Conservation (phyloP, 2,888 invertebrate genomes). For the Leucoma salicis region DNA sequence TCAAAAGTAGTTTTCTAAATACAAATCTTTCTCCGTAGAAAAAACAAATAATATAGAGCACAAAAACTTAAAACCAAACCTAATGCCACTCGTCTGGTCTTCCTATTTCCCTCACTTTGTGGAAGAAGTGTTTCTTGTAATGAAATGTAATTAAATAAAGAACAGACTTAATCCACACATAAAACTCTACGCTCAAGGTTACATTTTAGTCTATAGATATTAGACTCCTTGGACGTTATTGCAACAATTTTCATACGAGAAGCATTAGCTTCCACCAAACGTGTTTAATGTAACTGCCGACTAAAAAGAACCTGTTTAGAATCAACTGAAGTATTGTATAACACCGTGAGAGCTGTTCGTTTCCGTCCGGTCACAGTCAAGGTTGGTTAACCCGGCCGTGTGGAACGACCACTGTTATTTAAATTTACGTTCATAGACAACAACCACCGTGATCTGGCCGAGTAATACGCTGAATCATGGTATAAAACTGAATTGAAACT, state of each 20-base stretch:
- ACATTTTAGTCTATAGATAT: neutral
- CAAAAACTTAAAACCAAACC: too few relatives aligned
- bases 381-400: slow-evolving; percentile 22
- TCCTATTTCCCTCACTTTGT: too few relatives aligned
- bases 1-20: too few relatives aligned
- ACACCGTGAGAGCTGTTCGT: slow-evolving; percentile 41
- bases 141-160: too few relatives aligned
- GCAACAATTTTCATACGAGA: slow-evolving; percentile 20
- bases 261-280: slow-evolving; percentile 26
- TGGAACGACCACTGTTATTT: slow-evolving; percentile 15
- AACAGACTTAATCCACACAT: too few relatives aligned
- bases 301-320: slow-evolving; percentile 44
- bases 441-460: slow-evolving; percentile 8
- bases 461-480: slow-evolving; percentile 27
- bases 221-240: slow-evolving; percentile 1
- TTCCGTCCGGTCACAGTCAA: slow-evolving; percentile 34
- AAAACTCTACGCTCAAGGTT: neutral
- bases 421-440: slow-evolving; percentile 7
- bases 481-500: slow-evolving; percentile 25
- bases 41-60: too few relatives aligned
- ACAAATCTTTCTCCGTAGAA: too few relatives aligned
- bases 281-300: slow-evolving; percentile 24
- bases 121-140: too few relatives aligned
- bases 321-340: slow-evolving; percentile 44
- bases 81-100: too few relatives aligned